Evolutionary conservation across 2,888 invertebrate species (phyloP).

Genomic region (Alloscopus bannaensis): DNA sequence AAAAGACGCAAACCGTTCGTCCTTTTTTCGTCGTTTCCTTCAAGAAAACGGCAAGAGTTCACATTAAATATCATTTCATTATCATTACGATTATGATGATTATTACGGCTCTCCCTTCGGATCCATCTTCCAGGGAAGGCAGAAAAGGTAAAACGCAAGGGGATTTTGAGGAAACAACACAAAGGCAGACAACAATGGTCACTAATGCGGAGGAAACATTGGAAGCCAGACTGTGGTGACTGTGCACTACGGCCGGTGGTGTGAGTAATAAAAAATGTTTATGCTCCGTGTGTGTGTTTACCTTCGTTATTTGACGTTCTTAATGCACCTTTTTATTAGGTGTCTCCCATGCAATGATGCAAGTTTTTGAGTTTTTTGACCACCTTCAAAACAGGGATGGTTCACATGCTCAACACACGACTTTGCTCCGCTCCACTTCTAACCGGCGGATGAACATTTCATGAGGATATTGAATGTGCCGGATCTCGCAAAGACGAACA

Average conservation of each 20-base stretch:
- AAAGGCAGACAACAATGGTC: constrained; percentile 1
- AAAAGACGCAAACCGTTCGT: neutral
- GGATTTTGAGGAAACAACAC: constrained; percentile 5
- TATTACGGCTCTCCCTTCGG: constrained; percentile 6
- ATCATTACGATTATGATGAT: constrained; percentile 11
- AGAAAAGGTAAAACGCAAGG: neutral
- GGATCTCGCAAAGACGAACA: constrained; percentile 33
- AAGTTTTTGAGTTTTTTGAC: neutral
- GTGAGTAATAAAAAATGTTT: constrained; percentile 31
- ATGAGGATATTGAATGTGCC: constrained; percentile 22
- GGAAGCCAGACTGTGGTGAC: too few relatives aligned
- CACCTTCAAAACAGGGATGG: too few relatives aligned
- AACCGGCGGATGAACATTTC: too few relatives aligned
- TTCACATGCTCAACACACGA: too few relatives aligned
- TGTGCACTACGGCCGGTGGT: neutral
- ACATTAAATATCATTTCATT: constrained; percentile 45
- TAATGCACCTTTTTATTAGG: constrained; percentile 52
- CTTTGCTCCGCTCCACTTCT: too few relatives aligned
- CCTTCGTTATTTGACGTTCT: neutral
- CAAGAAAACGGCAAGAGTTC: neutral
- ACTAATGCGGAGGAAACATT: neutral
- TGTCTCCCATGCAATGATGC: constrained; percentile 37
- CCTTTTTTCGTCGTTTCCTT: neutral
- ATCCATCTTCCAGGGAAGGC: neutral
- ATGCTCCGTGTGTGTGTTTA: neutral